A percentile compares a stretch with the other conserved stretches of the same genome.
These are phyloP conservation scores for Stramonita haemastoma DNA, from an alignment of 2,888 invertebrate species.

Conservation along the genomic window DNA sequence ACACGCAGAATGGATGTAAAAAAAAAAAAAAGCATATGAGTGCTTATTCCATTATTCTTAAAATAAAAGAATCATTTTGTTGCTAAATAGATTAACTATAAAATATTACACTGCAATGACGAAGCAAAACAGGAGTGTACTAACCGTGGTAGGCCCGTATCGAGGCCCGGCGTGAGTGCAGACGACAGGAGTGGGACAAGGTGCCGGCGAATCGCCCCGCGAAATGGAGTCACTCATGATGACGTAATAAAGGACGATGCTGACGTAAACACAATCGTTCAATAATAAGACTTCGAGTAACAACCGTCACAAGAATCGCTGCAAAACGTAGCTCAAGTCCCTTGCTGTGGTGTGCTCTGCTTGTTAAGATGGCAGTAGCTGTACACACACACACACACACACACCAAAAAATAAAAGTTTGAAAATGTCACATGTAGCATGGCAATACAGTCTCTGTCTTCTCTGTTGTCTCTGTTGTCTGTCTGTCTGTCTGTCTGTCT, in stretches of 20 bases:
- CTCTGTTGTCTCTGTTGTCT: not conserved
- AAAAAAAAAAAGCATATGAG: too few relatives aligned
- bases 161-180: conserved; percentile 38
- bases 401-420: not conserved
- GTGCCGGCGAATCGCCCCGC: not conserved
- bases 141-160: not conserved
- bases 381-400: not conserved
- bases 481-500: conserved; percentile 36
- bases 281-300: not conserved
- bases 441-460: not conserved
- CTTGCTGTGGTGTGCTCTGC: not conserved
- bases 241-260: not conserved
- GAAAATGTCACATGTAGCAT: not conserved
- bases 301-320: not conserved
- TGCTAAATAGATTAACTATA: too few relatives aligned
- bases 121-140: too few relatives aligned
- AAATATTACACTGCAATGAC: too few relatives aligned
- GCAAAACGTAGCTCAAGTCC: not conserved
- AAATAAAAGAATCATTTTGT: too few relatives aligned
- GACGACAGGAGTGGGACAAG: conserved; percentile 45
- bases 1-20: too few relatives aligned
- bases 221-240: conserved; percentile 40
- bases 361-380: not conserved
- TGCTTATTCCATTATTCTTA: too few relatives aligned
- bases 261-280: not conserved